These are phyloP conservation scores for Podiceps cristatus DNA, from an alignment of 2,113 vertebrate genomes.

Conservation along the genomic window DNA sequence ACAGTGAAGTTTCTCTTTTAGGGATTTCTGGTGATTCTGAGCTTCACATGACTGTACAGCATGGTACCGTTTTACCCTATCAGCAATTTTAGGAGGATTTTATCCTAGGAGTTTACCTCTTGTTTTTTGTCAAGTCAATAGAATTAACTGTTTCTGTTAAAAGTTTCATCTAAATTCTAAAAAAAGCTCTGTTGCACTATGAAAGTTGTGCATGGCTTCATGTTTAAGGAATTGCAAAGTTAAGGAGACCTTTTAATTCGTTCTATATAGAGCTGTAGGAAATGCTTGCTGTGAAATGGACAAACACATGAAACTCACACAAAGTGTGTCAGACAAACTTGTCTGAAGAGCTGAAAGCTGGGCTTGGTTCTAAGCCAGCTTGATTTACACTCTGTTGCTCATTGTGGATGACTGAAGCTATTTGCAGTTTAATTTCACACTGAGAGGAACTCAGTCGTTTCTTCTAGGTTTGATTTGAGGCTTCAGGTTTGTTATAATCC, in stretches of 20 bases:
- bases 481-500: not conserved
- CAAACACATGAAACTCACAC: not conserved
- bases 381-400: not conserved
- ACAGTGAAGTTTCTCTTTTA: not conserved
- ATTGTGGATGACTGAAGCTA: not conserved
- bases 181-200: not conserved
- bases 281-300: not conserved
- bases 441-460: not conserved
- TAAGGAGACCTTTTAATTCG: not conserved
- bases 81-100: not conserved
- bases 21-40: not conserved
- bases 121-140: not conserved
- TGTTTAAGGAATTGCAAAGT: not conserved
- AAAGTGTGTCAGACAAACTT: not conserved
- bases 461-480: not conserved
- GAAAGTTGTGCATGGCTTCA: not conserved
- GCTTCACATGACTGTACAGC: not conserved
- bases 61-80: not conserved
- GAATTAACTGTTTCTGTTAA: not conserved
- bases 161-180: not conserved
- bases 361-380: not conserved
- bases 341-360: not conserved
- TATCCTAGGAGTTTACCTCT: not conserved
- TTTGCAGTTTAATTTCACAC: not conserved
- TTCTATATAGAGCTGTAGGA: not conserved